Evolutionary conservation across 92 coral and sea anemone genomes (phyloP).

Genomic region (Paragorgia papillata): DNA sequence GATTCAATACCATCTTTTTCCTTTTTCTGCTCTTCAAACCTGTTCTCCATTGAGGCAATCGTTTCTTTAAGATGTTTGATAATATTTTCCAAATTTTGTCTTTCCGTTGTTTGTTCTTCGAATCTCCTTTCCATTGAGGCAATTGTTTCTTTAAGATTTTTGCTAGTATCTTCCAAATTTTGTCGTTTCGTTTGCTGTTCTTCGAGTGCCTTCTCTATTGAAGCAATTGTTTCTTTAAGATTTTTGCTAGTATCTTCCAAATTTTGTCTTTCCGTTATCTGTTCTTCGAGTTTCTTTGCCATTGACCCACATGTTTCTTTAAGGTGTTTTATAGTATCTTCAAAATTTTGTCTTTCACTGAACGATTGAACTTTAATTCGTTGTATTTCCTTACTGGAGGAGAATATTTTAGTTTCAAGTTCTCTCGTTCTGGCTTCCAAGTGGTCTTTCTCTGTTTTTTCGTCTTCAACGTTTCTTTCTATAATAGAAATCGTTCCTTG

Average conservation of each 20-base stretch:
- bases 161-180: not conserved
- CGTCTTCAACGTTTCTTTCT: not conserved
- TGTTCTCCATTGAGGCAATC: not conserved
- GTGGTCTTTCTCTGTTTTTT: not conserved
- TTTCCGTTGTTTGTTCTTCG: not conserved
- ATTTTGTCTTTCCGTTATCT: conserved; percentile 6
- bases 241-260: not conserved
- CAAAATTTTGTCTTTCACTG: not conserved
- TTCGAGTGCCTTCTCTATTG: not conserved
- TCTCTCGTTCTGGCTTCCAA: not conserved
- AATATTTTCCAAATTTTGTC: no score
- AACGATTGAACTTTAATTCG: not conserved
- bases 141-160: not conserved
- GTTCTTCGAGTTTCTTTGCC: not conserved
- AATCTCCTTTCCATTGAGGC: not conserved
- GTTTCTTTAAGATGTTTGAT: not conserved
- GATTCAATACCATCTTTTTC: not conserved
- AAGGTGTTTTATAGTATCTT: not conserved
- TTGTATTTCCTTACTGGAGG: not conserved
- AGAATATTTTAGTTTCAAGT: not conserved
- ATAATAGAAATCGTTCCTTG: not conserved
- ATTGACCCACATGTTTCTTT: not conserved
- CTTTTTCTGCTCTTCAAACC: not conserved
- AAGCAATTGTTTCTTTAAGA: not conserved
- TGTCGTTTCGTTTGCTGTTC: not conserved